Evolutionary conservation across 2,113 vertebrate species (phyloP), one percentile per base, ranked within the genome.

Genomic region (Atractosteus spatula): DNA sequence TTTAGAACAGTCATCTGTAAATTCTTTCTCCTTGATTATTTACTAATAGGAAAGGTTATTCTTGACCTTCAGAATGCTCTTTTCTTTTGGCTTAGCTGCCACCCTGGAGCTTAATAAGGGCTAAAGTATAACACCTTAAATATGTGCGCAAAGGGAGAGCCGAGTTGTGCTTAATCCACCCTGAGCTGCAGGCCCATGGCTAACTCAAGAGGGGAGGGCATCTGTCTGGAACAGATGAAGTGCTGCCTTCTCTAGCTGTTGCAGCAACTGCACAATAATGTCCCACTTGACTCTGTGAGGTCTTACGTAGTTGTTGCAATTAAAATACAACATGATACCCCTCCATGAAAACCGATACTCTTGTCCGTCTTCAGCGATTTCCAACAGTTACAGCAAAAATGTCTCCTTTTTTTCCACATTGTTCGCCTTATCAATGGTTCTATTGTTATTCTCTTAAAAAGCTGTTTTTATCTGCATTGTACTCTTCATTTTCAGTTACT

Each of bases 1-100:
- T 65, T 65, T 29, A 65, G 62, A 65, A 65, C 41, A 41, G 62
- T 65, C 62, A 65, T 65, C 62, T 65, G 62, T 65, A 41, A 65
- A 65, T 65, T 65, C 62, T 65, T 65, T 65, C 41, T 29, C 62
- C 62, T 65, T 65, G 41, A 65, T 65, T 65, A 65, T 65, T 65
- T 41, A 65, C 62, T 65, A 65, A 65, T 65, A 65, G 62, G 5
- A 17, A 65, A 6, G 62, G 41, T 10, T 65, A 41, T 65, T 41
- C 29, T 43, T 65, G 62, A 65, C 62, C 62, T 65, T 65, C 17
- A 65, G 41, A 41, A 29, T 41, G 41, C 17, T 65, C 5, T 65
- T 41, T 65, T 65, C 29, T 65, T 29, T 29, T 41, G 41, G 62
- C 17, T 65, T 43, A 43, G 62, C 62, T 65, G 62, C 41, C 62